Evolutionary conservation across 92 coral and sea anemone species (phyloP), one percentile per base, ranked within the genome.

Genomic region (Plumapathes pennacea): DNA sequence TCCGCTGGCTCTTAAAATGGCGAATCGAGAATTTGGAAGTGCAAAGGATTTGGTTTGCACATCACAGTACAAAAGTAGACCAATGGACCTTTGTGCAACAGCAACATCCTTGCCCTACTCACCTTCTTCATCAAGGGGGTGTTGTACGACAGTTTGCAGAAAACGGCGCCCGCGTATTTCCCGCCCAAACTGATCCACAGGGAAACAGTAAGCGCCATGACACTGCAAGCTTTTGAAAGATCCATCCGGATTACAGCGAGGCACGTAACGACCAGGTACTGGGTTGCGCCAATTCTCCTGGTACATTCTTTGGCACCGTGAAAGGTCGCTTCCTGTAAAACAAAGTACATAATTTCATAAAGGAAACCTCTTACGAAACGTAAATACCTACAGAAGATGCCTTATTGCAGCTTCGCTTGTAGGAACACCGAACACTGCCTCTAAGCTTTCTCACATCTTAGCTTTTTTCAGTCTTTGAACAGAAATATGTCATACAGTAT

Each of bases 181-280:
- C 40, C 39, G 46, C 18, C 88, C 88, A 25, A 67, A 41, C 38
- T 82, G 77, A 19, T 75, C 83, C 0, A 58, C 62, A 57, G 89
- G 83, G 57, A 72, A 75, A 65, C 96, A 85, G 32, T 76, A 57
- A 7, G 89, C 71, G 4, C 82, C 80, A 58, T 39, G 37, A 62
- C 96, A 87, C 65, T 87, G 96, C 12, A 46, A 66, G 12, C 62
- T 65, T 7, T 68, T 71, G 54, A 83, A 87, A 48, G 54, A 54
- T 14, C 96, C 96, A 34, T 87, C 77, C 28, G 51, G 48, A 23
- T 77, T 68, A 52, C 96, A 87, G 13, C 76, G 72, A 37, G 90
- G 90, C 12, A 83, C 80, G 44, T 53, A 77, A 3, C 75, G 86
- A 3, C 86, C 96, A 72, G 48, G 51, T 31, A 78, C 72, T 1